Percentiles rank a stretch among this genome's conserved stretches.
Evolutionary conservation across 2,888 invertebrate species (phyloP).

Genomic region (Balanococcus diminutus): DNA sequence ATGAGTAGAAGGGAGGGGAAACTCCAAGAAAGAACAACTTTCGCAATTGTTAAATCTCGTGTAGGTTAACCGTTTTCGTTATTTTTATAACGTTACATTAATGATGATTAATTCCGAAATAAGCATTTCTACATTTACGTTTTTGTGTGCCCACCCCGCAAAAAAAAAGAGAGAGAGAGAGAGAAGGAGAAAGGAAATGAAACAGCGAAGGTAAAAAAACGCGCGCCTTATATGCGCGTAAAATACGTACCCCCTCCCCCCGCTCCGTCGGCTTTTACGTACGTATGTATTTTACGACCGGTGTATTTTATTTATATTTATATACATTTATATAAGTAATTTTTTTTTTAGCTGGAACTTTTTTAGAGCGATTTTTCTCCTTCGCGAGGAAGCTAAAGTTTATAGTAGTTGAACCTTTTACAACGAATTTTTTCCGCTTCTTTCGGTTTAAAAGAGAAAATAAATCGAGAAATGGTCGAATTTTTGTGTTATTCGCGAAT

Average conservation of each 20-base stretch:
- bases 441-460: not conserved
- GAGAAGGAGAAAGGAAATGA: too few relatives aligned
- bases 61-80: not conserved
- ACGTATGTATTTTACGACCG: not conserved
- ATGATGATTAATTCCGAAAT: slow-evolving; percentile 20
- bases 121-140: not conserved
- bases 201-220: not conserved
- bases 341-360: not conserved
- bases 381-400: not conserved
- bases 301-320: not conserved
- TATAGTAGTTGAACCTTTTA: not conserved
- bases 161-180: not conserved
- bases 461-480: not conserved
- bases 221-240: not conserved
- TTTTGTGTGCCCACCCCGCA: not conserved
- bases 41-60: slow-evolving; percentile 12
- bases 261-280: not conserved
- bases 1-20: not conserved
- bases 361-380: not conserved
- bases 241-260: not conserved
- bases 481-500: not conserved
- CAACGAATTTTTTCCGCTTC: not conserved
- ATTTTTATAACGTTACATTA: slow-evolving; percentile 22
- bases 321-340: not conserved
- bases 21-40: not conserved